phyloP scores from a whole-genome alignment of 2,113 vertebrate species.

The Forbesichthys papilliferus region DNA sequence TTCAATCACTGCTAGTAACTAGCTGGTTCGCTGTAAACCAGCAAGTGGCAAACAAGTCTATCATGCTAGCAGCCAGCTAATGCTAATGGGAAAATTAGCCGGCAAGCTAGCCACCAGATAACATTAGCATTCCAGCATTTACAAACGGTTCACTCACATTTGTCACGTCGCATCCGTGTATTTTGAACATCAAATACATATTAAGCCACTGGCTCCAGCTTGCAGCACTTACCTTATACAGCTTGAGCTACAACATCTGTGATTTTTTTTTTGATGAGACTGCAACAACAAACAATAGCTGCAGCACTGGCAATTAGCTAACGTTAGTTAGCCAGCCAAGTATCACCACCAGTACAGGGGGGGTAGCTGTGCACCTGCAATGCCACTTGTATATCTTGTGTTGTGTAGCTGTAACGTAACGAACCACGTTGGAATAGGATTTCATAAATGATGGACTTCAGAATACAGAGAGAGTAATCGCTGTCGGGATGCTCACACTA shows the following conservation, averaged over 20 bases:
- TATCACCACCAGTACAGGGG: slow-evolving; percentile 62
- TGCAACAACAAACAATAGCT: slow-evolving; percentile 80
- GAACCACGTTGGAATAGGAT: slow-evolving; percentile 60
- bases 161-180: background rate
- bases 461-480: slow-evolving; percentile 74
- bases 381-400: slow-evolving; percentile 67
- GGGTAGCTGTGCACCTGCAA: slow-evolving; percentile 63
- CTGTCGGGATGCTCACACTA: slow-evolving; percentile 73
- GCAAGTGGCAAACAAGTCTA: slow-evolving; percentile 55
- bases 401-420: slow-evolving; percentile 50
- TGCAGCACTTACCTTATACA: slow-evolving; percentile 76
- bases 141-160: slow-evolving; percentile 38
- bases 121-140: slow-evolving; percentile 50
- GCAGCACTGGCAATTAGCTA: slow-evolving; percentile 73
- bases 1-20: slow-evolving; percentile 69
- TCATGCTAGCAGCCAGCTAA: slow-evolving; percentile 62
- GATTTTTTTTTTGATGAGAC: slow-evolving; percentile 77
- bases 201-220: slow-evolving; percentile 38
- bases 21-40: slow-evolving; percentile 60
- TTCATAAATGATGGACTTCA: slow-evolving; percentile 74
- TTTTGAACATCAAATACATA: slow-evolving; percentile 33
- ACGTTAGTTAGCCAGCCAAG: slow-evolving; percentile 76
- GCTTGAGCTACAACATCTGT: slow-evolving; percentile 83
- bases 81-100: slow-evolving; percentile 70
- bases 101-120: slow-evolving; percentile 52